A percentile compares a stretch with the other conserved stretches of the same genome.
phyloP scores from a whole-genome alignment of 2,888 invertebrate genomes.

The Drosophila kuntzei region DNA sequence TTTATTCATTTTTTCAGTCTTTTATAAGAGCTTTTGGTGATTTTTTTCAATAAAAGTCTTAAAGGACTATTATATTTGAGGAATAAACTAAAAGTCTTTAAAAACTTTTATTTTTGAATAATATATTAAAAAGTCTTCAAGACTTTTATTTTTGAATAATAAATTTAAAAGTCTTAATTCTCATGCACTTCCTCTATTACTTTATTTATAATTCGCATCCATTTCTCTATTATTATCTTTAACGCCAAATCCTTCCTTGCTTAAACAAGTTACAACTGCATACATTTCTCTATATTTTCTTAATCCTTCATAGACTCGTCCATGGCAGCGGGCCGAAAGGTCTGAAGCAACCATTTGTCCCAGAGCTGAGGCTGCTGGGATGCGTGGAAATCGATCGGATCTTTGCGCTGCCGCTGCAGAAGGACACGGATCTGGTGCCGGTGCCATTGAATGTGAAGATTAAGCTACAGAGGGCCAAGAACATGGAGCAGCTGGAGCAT shows the following conservation, averaged over 20 bases:
- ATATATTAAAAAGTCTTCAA: too few relatives aligned
- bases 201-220: too few relatives aligned
- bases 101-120: too few relatives aligned
- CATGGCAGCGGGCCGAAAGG: constrained; percentile 95
- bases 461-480: constrained; percentile 92
- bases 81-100: too few relatives aligned
- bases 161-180: too few relatives aligned
- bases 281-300: not conserved
- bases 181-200: too few relatives aligned
- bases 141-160: too few relatives aligned
- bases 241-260: not conserved
- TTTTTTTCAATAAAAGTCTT: too few relatives aligned
- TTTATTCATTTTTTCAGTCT: too few relatives aligned
- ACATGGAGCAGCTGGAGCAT: constrained; percentile 92
- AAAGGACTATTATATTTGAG: too few relatives aligned
- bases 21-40: too few relatives aligned
- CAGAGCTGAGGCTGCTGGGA: constrained; percentile 93
- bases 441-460: constrained; percentile 94
- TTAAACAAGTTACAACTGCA: not conserved
- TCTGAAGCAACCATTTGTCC: constrained; percentile 93
- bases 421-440: constrained; percentile 92
- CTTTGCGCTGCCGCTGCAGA: constrained; percentile 93
- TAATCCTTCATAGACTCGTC: constrained; percentile 87
- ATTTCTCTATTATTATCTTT: not conserved
- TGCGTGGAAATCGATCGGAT: constrained; percentile 94